Evolutionary conservation across 2,888 invertebrate genomes (phyloP), one percentile per base, ranked within the genome.

Genomic region (Apamea sordens): DNA sequence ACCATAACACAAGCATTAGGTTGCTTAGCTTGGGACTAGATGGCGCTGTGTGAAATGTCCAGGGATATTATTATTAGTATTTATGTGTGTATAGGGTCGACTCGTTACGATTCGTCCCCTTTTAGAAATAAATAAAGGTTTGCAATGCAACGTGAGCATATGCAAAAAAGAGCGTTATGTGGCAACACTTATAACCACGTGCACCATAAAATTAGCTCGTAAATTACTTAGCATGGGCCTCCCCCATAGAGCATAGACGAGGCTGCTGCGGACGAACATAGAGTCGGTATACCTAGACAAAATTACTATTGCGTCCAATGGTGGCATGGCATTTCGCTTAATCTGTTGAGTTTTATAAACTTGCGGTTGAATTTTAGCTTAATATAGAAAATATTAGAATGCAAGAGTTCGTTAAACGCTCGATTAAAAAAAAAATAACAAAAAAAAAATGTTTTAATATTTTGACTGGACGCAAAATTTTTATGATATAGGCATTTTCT

Each of bases 181-280:
- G 72, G 76, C 69, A 73, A 70, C 73, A 73, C 82, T 83, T 85
- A 81, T 65, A 50, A 77, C 64, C 85, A 85, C 82, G 70, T 81
- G 82, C 82, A 85, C 83, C 76, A 76, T 83, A 85, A 85, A 76
- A 83, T 85, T 83, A 76, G 76, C 70, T 73, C 85, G 73, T 83
- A 83, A 85, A 83, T 83, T 85, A 85, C 41, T 70, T 76, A 76
- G 47, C 70, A 76, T 50, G 41, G 56, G 24, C 70, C 72, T 63
- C 68, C 65, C 82, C 80, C n/a, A 80, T 76, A 76, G 68, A 69
- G 44, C 76, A 75, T 64, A 75, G 75, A 79, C 77, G 68, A 72
- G 79, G n/a, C 65, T 68, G 7, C 13, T 28, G 24, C 6, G 5
- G 41, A 67, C 15, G 28, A 8, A 56, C 50, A n/a, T 68, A 56